Evolutionary conservation across 2,888 invertebrate species (phyloP), one percentile per base, ranked within the genome.

Genomic region (Tipula vernalis): DNA sequence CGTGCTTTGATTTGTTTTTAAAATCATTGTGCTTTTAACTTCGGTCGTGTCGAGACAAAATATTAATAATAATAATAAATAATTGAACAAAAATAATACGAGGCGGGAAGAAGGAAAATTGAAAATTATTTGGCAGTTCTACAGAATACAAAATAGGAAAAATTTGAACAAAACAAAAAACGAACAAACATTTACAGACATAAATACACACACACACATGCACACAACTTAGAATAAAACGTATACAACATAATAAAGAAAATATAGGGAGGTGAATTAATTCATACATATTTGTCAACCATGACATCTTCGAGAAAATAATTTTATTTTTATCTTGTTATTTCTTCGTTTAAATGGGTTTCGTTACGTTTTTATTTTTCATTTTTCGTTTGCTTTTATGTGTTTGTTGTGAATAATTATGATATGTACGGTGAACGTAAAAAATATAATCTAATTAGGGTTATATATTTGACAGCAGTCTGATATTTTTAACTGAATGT

Each of bases 231-330:
- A 28, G 28, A 28, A 71, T 12, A 28, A 28, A 71, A 71, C 28
- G 71, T 71, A 71, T 71, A 71, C 71, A 71, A 71, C 71, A 71
- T 71, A 71, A 71, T 71, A 71, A 71, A 71, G 71, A 71, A 71
- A 57, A 57, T 57, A 57, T 57, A 57, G 10, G 71, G 71, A 71
- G 71, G 71, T 71, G 71, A 71, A 71, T 71, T 71, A 71, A 71
- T 71, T 71, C 71, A 28, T 71, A 71, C 71, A 71, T 71, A 71
- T 71, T 71, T 71, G 71, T 71, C 71, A 71, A 71, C 71, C 71
- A 28, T 71, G 71, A 71, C 71, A 71, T 71, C 71, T 71, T 71
- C 71, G 71, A 71, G 71, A 71, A 71, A 71, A 71, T 71, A 71
- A 71, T 71, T 71, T 71, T 10, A 71, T 28, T 71, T 71, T 71